Base-by-base conservation (phyloP, 53 echinoderm and acorn worm species). In the Astropecten irregularis region DNA sequence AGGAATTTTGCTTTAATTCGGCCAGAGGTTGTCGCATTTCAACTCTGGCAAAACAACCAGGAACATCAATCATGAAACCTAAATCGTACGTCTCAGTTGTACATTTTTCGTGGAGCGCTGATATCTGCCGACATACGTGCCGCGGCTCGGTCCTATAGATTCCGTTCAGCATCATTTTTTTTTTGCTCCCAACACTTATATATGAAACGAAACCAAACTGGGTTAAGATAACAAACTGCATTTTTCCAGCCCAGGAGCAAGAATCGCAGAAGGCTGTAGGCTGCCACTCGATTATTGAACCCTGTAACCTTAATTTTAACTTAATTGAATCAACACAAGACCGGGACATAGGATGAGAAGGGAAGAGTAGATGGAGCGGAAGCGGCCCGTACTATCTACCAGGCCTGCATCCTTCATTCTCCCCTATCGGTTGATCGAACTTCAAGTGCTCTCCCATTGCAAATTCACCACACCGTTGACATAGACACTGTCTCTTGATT, bases 321-420 rank as follows among this genome's bases (percentile, higher is more conserved):
- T 79, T 61, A 79, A 79, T 79, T 79, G 79, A 79, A 79, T 79
- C 79, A 79, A 79, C 79, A 79, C 79, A 62, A 28, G 62, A 7
- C 18, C 15, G 30, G 33, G 11, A 47, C 42, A 62, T 56, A 40
- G 47, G 60, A 31, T 44, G 79, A 61, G 22, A 14, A 30, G 40
- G 19, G 62, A 44, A 38, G 48, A 61, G 60, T 36, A 30, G 19
- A 4, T 13, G 18, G 31, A 61, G 34, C 60, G 79, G 79, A 79
- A 79, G 79, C 63, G 30, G 27, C 42, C 79, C 18, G 29, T 51
- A 39, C 48, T 61, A 61, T 62, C 62, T 32, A 19, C 61, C 61
- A 62, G 79, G 46, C 59, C 61, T 49, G 31, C 42, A 42, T 11
- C 79, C 26, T 44, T 58, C 13, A 60, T 42, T n/a, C 48, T 31